Evolutionary conservation across 2,113 vertebrate genomes (phyloP), one percentile per base, ranked within the genome.

Genomic region (Eurystomus gularis): DNA sequence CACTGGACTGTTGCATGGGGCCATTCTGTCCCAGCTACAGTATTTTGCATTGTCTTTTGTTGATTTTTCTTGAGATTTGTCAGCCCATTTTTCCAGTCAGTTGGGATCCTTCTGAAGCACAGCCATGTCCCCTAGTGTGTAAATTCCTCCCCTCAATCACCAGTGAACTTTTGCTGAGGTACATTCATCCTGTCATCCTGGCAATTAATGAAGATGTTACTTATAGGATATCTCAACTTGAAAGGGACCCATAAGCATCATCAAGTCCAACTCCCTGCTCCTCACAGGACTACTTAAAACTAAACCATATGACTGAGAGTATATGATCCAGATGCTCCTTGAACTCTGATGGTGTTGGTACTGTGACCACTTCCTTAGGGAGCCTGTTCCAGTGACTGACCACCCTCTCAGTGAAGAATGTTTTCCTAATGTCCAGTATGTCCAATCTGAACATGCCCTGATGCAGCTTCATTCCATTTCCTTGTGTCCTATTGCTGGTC

Each of bases 101-200:
- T 64, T 88, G 77, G 0, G 2, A 52, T 78, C 20, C 10, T 24
- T 69, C 54, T 57, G 60, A 57, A 42, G 33, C 40, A 20, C 20
- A 70, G 11, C 23, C 0, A 0, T 23, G 28, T 55, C 13, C 23
- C 7, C 10, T 39, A 4, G 24, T 33, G 13, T 55, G 35, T 55
- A 35, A 69, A 11, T 3, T 3, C 6, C 8, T 81, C 19, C 35
- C 10, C 18, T 69, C 23, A 42, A 1, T 73, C 18, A 21, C 28
- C 29, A 17, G n/a, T 37, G 46, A 58, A 17, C 44, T 46, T n/a
- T n/a, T 64, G 21, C 28, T 82, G 57, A 82, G 13, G 23, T 60
- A 25, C 2, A 1, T 60, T 72, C 4, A 8, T 76, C 17, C n/a
- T 29, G 23, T 54, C 11, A 19, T 52, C 46, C 19, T 33, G 24